Evolutionary conservation across 92 coral and sea anemone species (phyloP), one percentile per base, ranked within the genome.

Genomic region (Zoanthus gigantus): DNA sequence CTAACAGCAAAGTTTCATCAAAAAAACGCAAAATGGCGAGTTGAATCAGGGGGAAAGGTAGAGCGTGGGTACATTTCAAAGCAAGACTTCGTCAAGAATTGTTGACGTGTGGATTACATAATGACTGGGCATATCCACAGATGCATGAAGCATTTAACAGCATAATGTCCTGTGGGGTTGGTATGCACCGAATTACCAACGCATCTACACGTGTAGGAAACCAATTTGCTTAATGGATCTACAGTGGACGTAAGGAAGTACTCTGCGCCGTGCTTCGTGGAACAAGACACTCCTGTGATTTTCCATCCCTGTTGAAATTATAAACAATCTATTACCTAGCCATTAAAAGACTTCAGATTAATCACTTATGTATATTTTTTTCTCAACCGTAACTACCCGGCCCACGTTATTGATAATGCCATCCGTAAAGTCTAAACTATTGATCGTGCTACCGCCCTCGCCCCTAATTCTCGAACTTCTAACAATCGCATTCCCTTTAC

Each of bases 111-210:
- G 7, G 28, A 9, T 83, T 66, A 91, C 63, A 86, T 88, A 42
- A 71, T 85, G 54, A 92, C 66, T 15, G 97, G 97, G 30, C 97
- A 94, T 18, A 92, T 81, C 97, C 97, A 94, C 81, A 90, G 89
- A 58, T 92, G 93, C 60, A 94, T 87, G 50, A 71, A 78, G 46
- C 97, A 94, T 77, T 76, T 79, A 16, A 88, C 77, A 23, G 91
- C 93, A 13, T 58, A 11, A 2, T 0, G n/a, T 52, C 37, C 44
- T 0, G 89, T 82, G 15, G 52, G 73, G 17, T 89, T 77, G 46
- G 91, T 92, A 61, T 87, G 29, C 0, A 10, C 0, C 10, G 97
- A 92, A 10, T 71, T 10, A 61, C 97, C 97, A 53, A 71, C 83
- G 71, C 97, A 94, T 42, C 77, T 86, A 44, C 95, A 94, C 45